Evolutionary conservation across 2,113 vertebrate species (phyloP).

Genomic region (Lanius collurio): DNA sequence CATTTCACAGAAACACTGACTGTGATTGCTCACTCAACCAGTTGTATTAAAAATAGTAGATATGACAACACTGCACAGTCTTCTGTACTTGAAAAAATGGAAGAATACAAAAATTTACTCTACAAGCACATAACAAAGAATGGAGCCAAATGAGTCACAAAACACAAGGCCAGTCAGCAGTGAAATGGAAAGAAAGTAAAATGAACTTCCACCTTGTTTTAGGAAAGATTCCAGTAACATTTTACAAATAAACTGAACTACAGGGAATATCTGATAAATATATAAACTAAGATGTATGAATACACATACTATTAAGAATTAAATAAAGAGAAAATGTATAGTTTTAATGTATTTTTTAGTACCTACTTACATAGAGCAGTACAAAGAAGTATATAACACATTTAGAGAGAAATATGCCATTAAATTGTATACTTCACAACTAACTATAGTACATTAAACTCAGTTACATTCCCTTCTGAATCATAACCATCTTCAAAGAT

Average conservation of each 20-base stretch:
- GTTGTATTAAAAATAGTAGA: slow-evolving; percentile 9
- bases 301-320: not conserved
- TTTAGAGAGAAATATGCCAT: not conserved
- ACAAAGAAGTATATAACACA: not conserved
- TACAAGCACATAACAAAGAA: slow-evolving; percentile 16
- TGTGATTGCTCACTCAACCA: not conserved
- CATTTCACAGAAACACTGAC: not conserved
- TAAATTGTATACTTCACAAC: not conserved
- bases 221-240: not conserved
- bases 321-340: not conserved
- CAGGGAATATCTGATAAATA: not conserved
- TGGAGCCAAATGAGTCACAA: slow-evolving; percentile 35
- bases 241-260: slow-evolving; percentile 13
- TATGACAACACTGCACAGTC: not conserved
- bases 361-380: not conserved
- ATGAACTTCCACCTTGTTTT: slow-evolving; percentile 1
- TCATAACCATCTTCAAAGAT: not conserved
- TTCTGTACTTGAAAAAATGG: not conserved
- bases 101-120: slow-evolving; percentile 16
- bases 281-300: not conserved
- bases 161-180: slow-evolving; percentile 4
- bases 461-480: not conserved
- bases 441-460: not conserved
- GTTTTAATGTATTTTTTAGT: not conserved
- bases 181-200: slow-evolving; percentile 37